These are phyloP conservation scores for Aporophyla lueneburgensis DNA, from an alignment of 2,888 invertebrate genomes.

Conservation along the genomic window DNA sequence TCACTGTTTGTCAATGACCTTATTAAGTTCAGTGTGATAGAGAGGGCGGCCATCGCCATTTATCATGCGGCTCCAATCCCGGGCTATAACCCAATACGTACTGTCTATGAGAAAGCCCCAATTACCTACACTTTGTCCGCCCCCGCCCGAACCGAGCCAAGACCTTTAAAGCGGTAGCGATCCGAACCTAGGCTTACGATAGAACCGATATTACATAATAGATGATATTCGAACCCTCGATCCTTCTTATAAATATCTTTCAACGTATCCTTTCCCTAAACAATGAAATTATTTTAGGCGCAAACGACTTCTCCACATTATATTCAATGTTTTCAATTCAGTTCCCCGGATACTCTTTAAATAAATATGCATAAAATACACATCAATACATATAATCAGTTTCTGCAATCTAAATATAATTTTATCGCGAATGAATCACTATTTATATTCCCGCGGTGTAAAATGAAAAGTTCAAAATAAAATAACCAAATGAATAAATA, in stretches of 20 bases:
- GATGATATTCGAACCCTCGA: not conserved
- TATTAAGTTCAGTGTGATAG: slow-evolving; percentile 6
- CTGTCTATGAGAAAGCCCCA: slow-evolving; percentile 39
- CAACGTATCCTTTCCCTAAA: slow-evolving; percentile 34
- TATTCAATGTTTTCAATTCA: slow-evolving; percentile 54
- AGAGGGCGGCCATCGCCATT: slow-evolving; percentile 20
- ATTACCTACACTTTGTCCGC: slow-evolving; percentile 33
- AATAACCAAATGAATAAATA: slow-evolving; percentile 68
- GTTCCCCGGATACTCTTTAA: slow-evolving; percentile 67
- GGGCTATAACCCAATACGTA: slow-evolving; percentile 17
- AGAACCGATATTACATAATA: slow-evolving; percentile 17
- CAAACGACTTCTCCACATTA: slow-evolving; percentile 44
- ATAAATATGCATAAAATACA: slow-evolving; percentile 69
- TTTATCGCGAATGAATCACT: slow-evolving; percentile 76
- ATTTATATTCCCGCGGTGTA: slow-evolving; percentile 68
- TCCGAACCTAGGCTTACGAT: slow-evolving; percentile 23
- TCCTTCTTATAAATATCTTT: slow-evolving; percentile 10
- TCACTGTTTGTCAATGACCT: slow-evolving; percentile 10
- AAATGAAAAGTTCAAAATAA: slow-evolving; percentile 65
- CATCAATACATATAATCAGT: slow-evolving; percentile 64
- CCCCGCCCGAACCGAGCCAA: slow-evolving; percentile 41
- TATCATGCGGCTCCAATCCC: slow-evolving; percentile 31
- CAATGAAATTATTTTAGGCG: slow-evolving; percentile 47
- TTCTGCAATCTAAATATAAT: slow-evolving; percentile 77
- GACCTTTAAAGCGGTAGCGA: slow-evolving; percentile 48